Evolutionary conservation across 2,888 invertebrate species (phyloP), one percentile per base, ranked within the genome.

Genomic region (Halictus ligatus): DNA sequence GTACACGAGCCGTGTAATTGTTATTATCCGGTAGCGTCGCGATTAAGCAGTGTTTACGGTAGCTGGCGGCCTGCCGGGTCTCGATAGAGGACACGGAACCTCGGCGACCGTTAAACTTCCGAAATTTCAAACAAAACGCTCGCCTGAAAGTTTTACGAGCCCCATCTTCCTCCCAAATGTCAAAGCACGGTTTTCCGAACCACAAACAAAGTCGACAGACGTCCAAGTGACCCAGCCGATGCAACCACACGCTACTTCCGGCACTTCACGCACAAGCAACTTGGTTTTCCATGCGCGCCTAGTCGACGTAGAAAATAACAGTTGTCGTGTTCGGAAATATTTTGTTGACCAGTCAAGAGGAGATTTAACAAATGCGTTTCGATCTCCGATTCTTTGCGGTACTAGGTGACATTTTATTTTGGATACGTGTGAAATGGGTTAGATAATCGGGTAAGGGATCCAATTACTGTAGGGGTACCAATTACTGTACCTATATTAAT

Each of bases 21-120:
- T 80, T 75, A 40, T 64, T 77, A 78, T 71, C 73, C 40, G 15
- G 46, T 25, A 78, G 35, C 40, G 46, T 60, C 15, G 43, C 60
- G 67, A 85, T 80, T 78, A 40, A 64, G 73, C 54, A 64, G 77
- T 87, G 79, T 87, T 87, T 87, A 87, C 74, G 40, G 58, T 77
- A 48, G 46, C 58, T 60, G 69, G 29, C 69, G 50, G 25, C 13
- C 72, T 1, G 8, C 40, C 18, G 35, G 35, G 58, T n/a, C 60
- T n/a, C 69, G 29, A 29, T 58, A 69, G 80, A 85, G 83, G 78
- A 35, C 78, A 71, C 74, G 43, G 60, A 69, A 75, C 10, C 78
- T 83, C 75, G 77, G 74, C 83, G 83, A 77, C 86, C 81, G 86
- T 87, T 87, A 83, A 84, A 75, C 67, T 79, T 71, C 21, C 71